Evolutionary conservation across 1,140 invertebrate genomes (phyloP), one percentile per base, ranked within the genome.

Genomic region (Drosophila varians): DNA sequence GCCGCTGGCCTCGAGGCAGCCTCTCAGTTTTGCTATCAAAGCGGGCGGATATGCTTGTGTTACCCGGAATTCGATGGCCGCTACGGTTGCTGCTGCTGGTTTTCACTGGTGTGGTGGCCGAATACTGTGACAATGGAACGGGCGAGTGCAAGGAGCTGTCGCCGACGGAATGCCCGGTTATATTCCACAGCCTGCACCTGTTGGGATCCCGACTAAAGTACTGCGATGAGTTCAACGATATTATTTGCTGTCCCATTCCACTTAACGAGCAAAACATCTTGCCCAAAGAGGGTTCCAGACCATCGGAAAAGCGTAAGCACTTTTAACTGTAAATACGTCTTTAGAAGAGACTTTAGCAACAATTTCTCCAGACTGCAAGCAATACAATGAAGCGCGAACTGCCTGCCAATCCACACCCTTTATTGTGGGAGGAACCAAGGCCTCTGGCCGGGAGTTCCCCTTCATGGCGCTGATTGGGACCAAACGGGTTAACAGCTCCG

Each of bases 381-480:
- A 62, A 2, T 87, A 71, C 16, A 88, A 84, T 16, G 65, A 51
- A 6, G 68, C 26, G 0, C 31, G 88, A 21, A 46, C 64, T 3
- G 21, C 52, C 12, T 80, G 84, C 23, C 58, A 40, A 0, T 52
- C 70, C 2, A 64, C 71, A 16, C 69, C 79, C 0, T 79, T 92
- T 1, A 90, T 91, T 45, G 65, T 90, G 4, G 91, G 83, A 8
- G 91, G 90, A 12, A 62, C 58, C 4, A 69, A 72, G 40, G 87
- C 90, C 0, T 55, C 62, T 8, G 57, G 68, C 2, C 47, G 71
- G n/a, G 91, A 92, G 60, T 91, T 91, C 58, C 91, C 91, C 3
- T 91, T 92, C 14, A 92, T 92, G 90, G 91, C 83, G 4, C 58
- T 90, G 4, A 46, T 91, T 19, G 91, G 90, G 8, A 76, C 46